Evolutionary conservation across 1,140 invertebrate genomes (phyloP), one percentile per base, ranked within the genome.

Genomic region (Drosophila lini): DNA sequence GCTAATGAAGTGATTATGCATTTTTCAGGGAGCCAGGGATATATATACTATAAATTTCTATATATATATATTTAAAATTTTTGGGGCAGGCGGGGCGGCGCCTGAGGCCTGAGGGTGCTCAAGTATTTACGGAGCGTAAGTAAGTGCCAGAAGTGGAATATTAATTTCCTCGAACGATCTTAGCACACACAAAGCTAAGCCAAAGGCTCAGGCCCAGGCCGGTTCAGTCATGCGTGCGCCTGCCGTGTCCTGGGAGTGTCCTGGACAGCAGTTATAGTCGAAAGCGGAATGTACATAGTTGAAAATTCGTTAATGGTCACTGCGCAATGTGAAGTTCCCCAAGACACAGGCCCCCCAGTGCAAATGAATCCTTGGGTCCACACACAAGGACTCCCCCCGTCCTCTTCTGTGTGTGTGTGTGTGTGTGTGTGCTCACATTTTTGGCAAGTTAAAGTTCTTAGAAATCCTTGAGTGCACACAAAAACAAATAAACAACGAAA

Each of bases 401-500:
- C 48, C 22, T 6, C 22, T 2, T 19, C 19, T 13, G 25, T 28
- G 25, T n/a, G 22, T 28, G 25, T 25, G 5, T 28, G 25, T 25
- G 5, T 41, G 41, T 44, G 74, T 62, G 50, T 70, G 64, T 63
- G 64, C 55, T 48, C 81, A 80, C 78, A 83, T 89, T 88, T 55
- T 89, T 78, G 64, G 73, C 70, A 89, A 90, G 80, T 90, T 90
- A 89, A 89, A 89, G 84, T 89, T 89, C 84, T 89, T 89, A 89
- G 84, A 81, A 84, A 89, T 89, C 80, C 84, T 89, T 89, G 80
- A 89, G 84, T 89, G 84, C 84, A 89, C 84, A 89, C 84, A 89
- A 89, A 84, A 89, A 89, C 84, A 89, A 89, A 89, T 89, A 89
- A 89, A 89, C 84, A 89, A 89, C 81, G 73, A 89, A 88, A 88